A percentile compares a stretch with the other conserved stretches of the same genome.
Conservation (phyloP, 37 sponge, comb jelly and placozoan genomes). For the Haliclona indistincta region DNA sequence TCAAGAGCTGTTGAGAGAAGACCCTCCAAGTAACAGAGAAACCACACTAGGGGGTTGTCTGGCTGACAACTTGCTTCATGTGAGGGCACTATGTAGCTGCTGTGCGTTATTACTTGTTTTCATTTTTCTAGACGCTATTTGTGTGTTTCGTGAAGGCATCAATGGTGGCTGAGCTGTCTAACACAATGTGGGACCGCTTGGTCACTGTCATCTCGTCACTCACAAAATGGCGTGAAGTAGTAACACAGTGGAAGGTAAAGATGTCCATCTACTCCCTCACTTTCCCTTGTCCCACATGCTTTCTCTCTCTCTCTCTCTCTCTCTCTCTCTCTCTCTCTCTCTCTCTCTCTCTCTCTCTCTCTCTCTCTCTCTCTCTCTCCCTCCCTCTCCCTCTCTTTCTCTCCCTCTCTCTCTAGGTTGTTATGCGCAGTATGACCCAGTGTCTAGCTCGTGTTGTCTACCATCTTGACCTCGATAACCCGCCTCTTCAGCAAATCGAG, state of each 20-base stretch:
- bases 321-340: not conserved
- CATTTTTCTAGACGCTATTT: conserved; percentile 68
- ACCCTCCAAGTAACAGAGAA: conserved; percentile 26
- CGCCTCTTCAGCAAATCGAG: conserved; percentile 57
- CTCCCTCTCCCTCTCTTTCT: conserved; percentile 25
- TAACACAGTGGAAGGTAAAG: conserved; percentile 77
- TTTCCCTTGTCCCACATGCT: not conserved
- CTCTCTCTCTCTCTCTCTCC: conserved; percentile 26
- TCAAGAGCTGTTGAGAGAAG: conserved; percentile 39
- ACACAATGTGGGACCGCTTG: conserved; percentile 73
- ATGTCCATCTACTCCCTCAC: not conserved
- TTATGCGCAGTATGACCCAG: conserved; percentile 62
- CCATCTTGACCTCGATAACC: conserved; percentile 51
- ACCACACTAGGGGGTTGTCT: conserved; percentile 45
- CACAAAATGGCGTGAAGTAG: conserved; percentile 75
- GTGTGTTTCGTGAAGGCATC: conserved; percentile 78
- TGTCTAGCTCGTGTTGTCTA: conserved; percentile 67
- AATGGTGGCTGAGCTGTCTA: conserved; percentile 41
- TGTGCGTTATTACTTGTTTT: not conserved
- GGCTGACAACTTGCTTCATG: conserved; percentile 61
- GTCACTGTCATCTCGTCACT: conserved; percentile 49
- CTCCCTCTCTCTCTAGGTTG: conserved; percentile 22
- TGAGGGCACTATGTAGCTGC: conserved; percentile 1
- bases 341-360: conserved; percentile 6
- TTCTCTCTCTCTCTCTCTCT: not conserved